Percentiles rank a stretch among this genome's conserved stretches.
Conservation (phyloP, 2,888 invertebrate species). For the Odontomyia ornata region DNA sequence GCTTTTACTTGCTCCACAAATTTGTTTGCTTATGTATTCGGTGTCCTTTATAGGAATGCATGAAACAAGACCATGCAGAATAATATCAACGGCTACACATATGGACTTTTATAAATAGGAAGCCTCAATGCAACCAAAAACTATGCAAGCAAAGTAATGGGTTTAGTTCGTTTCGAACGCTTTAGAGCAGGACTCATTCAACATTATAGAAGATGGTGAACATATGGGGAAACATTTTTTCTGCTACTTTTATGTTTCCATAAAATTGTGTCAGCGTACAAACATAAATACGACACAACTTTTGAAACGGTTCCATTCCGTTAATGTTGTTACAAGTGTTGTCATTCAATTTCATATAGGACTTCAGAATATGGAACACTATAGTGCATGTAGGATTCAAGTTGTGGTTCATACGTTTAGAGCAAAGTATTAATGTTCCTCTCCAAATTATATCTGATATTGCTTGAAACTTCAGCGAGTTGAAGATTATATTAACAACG, state of each 20-base stretch:
- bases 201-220: background rate
- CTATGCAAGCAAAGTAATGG: background rate
- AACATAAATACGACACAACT: background rate
- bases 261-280: background rate
- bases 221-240: constrained; percentile 10
- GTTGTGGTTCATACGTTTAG: background rate
- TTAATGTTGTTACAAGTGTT: background rate
- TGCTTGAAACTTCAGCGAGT: no score
- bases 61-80: background rate
- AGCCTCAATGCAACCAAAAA: background rate
- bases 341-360: background rate
- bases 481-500: no score
- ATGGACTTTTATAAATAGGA: no score
- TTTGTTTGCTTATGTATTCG: background rate
- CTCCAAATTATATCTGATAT: no score
- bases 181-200: background rate
- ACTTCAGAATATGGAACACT: background rate
- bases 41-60: background rate
- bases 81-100: no score
- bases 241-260: background rate
- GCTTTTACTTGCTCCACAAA: background rate
- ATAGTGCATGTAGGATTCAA: no score
- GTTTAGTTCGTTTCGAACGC: background rate
- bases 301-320: background rate
- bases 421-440: no score